These are phyloP conservation scores for Synanthedon myopaeformis DNA, from an alignment of 2,888 invertebrate genomes.

Conservation along the genomic window DNA sequence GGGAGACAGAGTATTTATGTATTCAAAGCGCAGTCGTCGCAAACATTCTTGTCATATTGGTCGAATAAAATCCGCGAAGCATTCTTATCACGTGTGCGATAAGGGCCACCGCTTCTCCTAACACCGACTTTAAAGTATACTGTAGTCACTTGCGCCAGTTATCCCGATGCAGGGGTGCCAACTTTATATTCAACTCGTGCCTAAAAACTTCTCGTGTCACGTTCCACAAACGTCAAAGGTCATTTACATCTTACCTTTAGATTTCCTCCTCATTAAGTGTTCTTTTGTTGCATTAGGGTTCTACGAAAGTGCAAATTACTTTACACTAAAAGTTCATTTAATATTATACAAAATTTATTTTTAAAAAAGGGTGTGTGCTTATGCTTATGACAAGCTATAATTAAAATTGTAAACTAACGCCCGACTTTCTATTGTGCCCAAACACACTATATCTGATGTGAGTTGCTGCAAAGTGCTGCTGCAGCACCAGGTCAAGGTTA, in stretches of 20 bases:
- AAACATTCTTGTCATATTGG: conserved; percentile 54
- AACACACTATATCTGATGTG: too few relatives aligned
- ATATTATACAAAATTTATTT: too few relatives aligned
- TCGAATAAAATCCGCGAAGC: conserved; percentile 36
- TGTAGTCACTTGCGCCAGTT: conserved; percentile 41
- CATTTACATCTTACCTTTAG: conserved; percentile 56
- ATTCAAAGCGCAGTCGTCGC: conserved; percentile 47
- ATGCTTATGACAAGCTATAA: too few relatives aligned
- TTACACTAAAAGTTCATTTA: too few relatives aligned
- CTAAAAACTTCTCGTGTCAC: conserved; percentile 43
- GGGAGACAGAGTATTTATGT: conserved; percentile 21
- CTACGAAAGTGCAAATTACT: too few relatives aligned
- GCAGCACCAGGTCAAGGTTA: too few relatives aligned
- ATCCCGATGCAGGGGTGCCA: conserved; percentile 13
- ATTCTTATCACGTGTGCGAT: conserved; percentile 54
- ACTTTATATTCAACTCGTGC: conserved; percentile 49
- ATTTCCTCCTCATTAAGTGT: conserved; percentile 41
- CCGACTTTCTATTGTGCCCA: too few relatives aligned
- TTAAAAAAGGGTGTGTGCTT: too few relatives aligned
- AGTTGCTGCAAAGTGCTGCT: too few relatives aligned
- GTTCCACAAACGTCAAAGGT: conserved; percentile 36
- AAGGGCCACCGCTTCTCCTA: conserved; percentile 46
- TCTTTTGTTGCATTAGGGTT: conserved; percentile 32
- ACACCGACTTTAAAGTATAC: conserved; percentile 50
- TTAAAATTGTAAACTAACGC: too few relatives aligned